Evolutionary conservation across 2,113 vertebrate species (phyloP).

Genomic region (Paramisgurnus dabryanus): DNA sequence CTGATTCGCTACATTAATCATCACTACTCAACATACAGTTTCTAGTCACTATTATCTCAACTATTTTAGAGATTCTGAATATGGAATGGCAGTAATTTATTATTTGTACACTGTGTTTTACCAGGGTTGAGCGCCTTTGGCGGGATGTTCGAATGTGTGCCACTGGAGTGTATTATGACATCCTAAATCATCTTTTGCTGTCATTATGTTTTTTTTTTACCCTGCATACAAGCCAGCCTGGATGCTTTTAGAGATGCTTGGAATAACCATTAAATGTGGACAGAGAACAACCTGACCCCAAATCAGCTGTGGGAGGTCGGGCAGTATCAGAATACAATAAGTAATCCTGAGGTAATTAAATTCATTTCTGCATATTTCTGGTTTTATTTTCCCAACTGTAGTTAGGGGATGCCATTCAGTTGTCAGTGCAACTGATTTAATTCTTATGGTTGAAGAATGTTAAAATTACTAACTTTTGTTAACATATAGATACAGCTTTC

Average conservation of each 20-base stretch:
- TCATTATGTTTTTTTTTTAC: neutral
- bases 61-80: no score
- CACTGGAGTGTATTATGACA: neutral
- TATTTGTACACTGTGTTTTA: neutral
- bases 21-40: no score
- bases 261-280: slow-evolving; percentile 2
- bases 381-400: neutral
- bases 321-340: slow-evolving; percentile 3
- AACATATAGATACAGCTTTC: neutral
- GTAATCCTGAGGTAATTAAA: neutral
- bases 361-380: no score
- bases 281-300: neutral
- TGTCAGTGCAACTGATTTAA: no score
- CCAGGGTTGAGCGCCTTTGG: neutral
- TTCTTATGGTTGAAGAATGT: no score
- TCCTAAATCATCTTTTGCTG: neutral
- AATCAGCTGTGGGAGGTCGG: neutral
- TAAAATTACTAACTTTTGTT: neutral
- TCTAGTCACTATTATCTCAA: no score
- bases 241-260: neutral
- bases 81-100: neutral
- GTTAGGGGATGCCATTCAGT: no score
- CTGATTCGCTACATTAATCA: no score
- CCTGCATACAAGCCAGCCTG: neutral
- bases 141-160: neutral